Evolutionary conservation across 2,113 vertebrate species (phyloP).

Genomic region (Lipotes vexillifer): DNA sequence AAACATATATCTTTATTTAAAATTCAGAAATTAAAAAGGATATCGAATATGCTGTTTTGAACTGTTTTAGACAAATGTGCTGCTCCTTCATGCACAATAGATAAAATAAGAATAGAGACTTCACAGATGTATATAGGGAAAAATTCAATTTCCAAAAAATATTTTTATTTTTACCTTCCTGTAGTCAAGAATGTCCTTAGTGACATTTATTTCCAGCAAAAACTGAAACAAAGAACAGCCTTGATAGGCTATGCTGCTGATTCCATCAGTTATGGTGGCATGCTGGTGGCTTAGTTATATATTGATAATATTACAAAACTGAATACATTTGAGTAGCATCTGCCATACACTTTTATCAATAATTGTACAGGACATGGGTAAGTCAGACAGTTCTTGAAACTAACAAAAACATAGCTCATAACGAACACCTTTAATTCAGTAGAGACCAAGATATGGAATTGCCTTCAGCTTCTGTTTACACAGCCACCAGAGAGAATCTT

Average conservation of each 20-base stretch:
- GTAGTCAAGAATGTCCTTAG: not conserved
- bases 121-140: not conserved
- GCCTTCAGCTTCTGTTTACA: not conserved
- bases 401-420: not conserved
- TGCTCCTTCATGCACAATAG: not conserved
- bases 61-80: not conserved
- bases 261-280: rapidly evolving
- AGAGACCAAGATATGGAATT: not conserved
- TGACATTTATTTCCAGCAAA: not conserved
- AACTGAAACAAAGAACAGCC: not conserved
- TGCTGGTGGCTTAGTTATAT: not conserved
- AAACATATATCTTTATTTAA: slow-evolving; percentile 9
- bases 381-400: not conserved
- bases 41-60: not conserved
- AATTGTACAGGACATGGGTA: not conserved
- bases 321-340: not conserved
- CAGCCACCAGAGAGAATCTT: not conserved
- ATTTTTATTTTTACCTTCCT: not conserved
- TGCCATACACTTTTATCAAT: not conserved
- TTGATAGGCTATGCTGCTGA: not conserved
- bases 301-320: not conserved
- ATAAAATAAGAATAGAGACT: not conserved
- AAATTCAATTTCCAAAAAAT: not conserved
- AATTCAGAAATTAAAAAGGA: not conserved
- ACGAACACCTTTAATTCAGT: not conserved